phyloP scores from a whole-genome alignment of 2,888 invertebrate genomes.

The Gisinianus flammeolus region DNA sequence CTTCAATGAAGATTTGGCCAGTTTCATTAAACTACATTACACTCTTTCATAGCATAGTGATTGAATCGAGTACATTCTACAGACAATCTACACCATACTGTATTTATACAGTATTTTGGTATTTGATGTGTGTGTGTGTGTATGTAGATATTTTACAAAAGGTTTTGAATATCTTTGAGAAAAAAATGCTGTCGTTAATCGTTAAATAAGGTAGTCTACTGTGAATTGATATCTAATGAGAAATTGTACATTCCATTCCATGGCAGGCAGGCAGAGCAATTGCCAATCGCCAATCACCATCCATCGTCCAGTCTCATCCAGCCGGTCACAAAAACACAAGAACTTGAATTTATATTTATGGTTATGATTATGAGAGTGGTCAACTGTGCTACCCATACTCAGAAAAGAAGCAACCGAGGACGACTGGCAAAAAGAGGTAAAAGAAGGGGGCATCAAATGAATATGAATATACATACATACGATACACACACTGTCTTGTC shows the following conservation, averaged over 20 bases:
- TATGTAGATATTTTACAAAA: neutral
- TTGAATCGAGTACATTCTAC: too few relatives aligned
- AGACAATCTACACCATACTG: too few relatives aligned
- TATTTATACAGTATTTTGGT: neutral
- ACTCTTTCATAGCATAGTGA: too few relatives aligned
- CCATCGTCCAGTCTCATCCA: neutral
- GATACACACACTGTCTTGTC: neutral
- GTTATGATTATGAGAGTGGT: conserved; percentile 17
- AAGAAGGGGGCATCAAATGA: neutral
- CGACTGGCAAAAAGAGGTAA: neutral
- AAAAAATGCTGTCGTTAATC: conserved; percentile 34
- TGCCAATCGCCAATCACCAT: conserved; percentile 30
- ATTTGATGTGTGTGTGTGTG: neutral
- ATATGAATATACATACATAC: neutral
- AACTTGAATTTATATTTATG: conserved; percentile 26
- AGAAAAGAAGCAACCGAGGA: neutral
- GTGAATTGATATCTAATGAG: conserved; percentile 36
- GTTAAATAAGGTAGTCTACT: conserved; percentile 15
- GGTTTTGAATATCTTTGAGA: neutral
- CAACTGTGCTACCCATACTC: conserved; percentile 11
- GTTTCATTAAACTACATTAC: too few relatives aligned
- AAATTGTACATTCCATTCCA: conserved; percentile 30
- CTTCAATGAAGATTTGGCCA: too few relatives aligned
- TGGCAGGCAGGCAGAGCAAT: neutral
- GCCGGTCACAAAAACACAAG: neutral